Evolutionary conservation across 2,888 invertebrate species (phyloP).

Genomic region (Polydrusus cervinus): DNA sequence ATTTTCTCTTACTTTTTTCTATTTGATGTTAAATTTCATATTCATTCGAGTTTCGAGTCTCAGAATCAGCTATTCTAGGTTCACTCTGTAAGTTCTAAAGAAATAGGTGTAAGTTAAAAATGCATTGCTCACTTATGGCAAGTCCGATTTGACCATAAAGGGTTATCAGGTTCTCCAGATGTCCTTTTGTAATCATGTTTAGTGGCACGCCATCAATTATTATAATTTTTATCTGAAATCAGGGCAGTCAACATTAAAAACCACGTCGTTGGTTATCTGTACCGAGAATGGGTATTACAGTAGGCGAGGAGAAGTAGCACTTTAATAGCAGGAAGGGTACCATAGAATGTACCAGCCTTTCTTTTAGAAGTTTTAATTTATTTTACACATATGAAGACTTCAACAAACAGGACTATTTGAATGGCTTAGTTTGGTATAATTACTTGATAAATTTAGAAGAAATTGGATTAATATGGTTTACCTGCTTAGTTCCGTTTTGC

Average conservation of each 20-base stretch:
- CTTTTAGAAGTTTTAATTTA: background rate
- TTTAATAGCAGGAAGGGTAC: conserved; percentile 47
- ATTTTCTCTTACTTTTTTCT: no score
- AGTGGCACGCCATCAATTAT: conserved; percentile 51
- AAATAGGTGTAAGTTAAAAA: background rate
- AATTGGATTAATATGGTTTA: no score
- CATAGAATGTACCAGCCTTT: background rate
- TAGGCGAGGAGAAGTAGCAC: conserved; percentile 47
- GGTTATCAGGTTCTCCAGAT: conserved; percentile 43
- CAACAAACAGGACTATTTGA: no score
- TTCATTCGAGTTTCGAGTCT: no score
- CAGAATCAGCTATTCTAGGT: no score
- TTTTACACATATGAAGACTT: no score
- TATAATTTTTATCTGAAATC: conserved; percentile 53
- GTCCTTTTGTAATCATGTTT: conserved; percentile 48
- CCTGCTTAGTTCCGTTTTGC: no score
- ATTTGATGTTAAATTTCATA: no score
- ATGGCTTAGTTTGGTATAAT: no score
- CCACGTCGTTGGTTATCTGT: conserved; percentile 50
- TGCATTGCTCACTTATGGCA: background rate
- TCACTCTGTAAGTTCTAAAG: no score
- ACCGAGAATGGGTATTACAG: conserved; percentile 53
- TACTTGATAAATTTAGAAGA: no score
- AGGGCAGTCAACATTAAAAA: conserved; percentile 54
- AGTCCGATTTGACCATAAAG: conserved; percentile 22